These are phyloP conservation scores for Cephalotes varians DNA, from an alignment of 2,888 invertebrate species.

Conservation along the genomic window DNA sequence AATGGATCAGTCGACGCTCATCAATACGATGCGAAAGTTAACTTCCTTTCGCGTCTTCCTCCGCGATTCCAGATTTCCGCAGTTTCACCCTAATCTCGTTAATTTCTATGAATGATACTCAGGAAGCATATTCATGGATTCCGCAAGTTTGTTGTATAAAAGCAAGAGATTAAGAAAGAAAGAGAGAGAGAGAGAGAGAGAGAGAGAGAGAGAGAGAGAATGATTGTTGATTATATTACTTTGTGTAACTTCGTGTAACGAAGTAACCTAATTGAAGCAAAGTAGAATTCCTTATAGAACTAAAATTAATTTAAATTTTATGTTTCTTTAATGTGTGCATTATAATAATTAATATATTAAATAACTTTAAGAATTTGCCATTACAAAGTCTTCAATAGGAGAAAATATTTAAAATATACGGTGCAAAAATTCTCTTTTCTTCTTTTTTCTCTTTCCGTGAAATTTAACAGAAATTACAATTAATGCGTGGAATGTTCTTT, in stretches of 20 bases:
- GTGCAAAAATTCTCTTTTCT: neutral
- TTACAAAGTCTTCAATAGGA: neutral
- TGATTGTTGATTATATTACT: neutral
- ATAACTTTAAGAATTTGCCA: neutral
- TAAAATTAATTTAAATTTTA: conserved; percentile 19
- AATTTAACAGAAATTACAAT: neutral
- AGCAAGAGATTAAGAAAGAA: conserved; percentile 39
- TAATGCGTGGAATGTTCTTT: conserved; percentile 18
- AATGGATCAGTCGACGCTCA: conserved; percentile 35
- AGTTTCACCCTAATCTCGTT: conserved; percentile 32
- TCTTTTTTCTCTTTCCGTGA: neutral
- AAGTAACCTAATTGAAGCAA: neutral
- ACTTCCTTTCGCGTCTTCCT: conserved; percentile 39
- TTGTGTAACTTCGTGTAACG: neutral
- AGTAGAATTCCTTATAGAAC: neutral
- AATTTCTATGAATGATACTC: conserved; percentile 19
- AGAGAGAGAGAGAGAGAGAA: neutral
- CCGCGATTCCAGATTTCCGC: conserved; percentile 14
- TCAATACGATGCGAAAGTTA: conserved; percentile 53
- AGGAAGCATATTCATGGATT: neutral
- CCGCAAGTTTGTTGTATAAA: conserved; percentile 13
- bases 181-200: neutral
- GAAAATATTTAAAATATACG: neutral
- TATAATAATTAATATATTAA: conserved; percentile 5
- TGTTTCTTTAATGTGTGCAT: neutral